Base-by-base conservation (phyloP, 2,113 vertebrate species). In the Dunckerocampus dactyliophorus region DNA sequence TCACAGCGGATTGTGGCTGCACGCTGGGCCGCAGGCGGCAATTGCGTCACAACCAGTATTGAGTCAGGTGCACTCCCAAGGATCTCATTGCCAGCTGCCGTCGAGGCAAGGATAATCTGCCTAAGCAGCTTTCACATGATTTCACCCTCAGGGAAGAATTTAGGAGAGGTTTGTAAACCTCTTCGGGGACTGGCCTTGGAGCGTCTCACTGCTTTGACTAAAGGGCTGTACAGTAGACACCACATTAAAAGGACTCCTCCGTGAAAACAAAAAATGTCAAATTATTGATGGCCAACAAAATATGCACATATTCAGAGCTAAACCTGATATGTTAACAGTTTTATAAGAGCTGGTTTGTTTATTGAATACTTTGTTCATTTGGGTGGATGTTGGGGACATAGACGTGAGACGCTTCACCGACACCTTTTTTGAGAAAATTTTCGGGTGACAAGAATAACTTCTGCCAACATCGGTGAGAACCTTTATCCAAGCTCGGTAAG, bases 121-220 rank as follows among this genome's bases (percentile, higher is more conserved):
- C 76, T 89, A 89, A 90, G 87, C 80, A 87, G 88, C 88, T 89
- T 90, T 86, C 77, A 83, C 85, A 81, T 81, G 79, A 84, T 88
- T 87, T 87, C 58, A 82, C 79, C 75, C 71, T 82, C 79, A 70
- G 69, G 71, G 74, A 82, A 82, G 85, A 85, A 82, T 86, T 85
- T 82, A 83, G 72, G 63, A 67, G 63, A 66, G 67, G 82, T 82
- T 88, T 87, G 79, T 84, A 88, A 86, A 84, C 74, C 83, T 79
- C 75, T 76, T 82, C 75, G 63, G 80, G 53, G 73, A 75, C 71
- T 76, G 76, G 75, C 71, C 79, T 82, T 78, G 82, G 62, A 71
- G 62, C 67, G 49, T 75, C 80, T 68, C 72, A 66, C 76, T 78
- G 69, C 74, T 78, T 75, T 79, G 75, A 74, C 73, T 76, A 74